Evolutionary conservation across 2,888 invertebrate genomes (phyloP).

Genomic region (Stenolophus ochropezus): DNA sequence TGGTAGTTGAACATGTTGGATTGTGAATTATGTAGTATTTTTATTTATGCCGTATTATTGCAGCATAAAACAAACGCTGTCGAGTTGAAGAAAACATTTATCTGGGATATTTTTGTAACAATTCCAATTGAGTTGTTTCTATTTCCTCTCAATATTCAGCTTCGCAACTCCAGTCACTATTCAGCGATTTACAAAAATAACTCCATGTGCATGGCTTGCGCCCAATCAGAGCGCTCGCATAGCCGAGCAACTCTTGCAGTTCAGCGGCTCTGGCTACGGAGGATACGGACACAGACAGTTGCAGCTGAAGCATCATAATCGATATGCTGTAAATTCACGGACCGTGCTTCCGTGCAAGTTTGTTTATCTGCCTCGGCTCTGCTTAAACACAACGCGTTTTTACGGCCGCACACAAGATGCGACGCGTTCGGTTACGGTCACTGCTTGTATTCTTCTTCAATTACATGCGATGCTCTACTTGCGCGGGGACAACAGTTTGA

Average conservation of each 20-base stretch:
- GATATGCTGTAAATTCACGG: slow-evolving; percentile 29
- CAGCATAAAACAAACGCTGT: background rate
- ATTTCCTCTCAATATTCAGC: background rate
- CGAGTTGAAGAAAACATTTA: background rate
- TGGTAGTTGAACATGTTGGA: too few species aligned
- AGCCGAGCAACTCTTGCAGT: slow-evolving; percentile 7
- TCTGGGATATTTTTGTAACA: background rate
- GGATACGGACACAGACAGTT: background rate
- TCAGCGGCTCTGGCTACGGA: background rate
- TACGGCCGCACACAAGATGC: background rate
- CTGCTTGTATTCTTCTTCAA: slow-evolving; percentile 9
- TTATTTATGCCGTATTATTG: too few species aligned
- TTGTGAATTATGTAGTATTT: too few species aligned
- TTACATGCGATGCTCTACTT: slow-evolving; percentile 38
- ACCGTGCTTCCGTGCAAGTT: slow-evolving; percentile 42
- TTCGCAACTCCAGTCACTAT: background rate
- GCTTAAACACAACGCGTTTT: slow-evolving; percentile 29
- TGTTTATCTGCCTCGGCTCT: slow-evolving; percentile 26
- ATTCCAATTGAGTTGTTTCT: background rate
- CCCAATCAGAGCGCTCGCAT: background rate
- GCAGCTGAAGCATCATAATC: slow-evolving; percentile 36
- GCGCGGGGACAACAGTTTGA: too few species aligned
- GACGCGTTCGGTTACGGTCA: background rate
- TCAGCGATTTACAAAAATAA: slow-evolving; percentile 12
- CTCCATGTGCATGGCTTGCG: background rate